Evolutionary conservation across 2,888 invertebrate genomes (phyloP), one percentile per base, ranked within the genome.

Genomic region (Drosophila kokeensis): DNA sequence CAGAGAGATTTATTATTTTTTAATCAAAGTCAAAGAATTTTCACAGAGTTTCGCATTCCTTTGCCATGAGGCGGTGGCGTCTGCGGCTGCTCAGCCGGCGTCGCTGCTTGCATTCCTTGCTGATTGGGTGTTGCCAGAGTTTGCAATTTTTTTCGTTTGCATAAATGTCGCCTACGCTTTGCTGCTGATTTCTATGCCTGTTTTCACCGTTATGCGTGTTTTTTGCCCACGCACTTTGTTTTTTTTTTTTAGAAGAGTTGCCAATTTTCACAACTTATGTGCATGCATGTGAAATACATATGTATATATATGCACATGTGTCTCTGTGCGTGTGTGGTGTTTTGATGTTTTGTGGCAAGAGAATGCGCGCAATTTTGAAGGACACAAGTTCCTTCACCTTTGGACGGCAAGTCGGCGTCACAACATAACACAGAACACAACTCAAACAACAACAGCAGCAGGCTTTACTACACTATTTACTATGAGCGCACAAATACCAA

Each of bases 331-430:
- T 54, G 34, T 57, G 45, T 68, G 30, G 58, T 65, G 63, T n/a
- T 36, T 36, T 54, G 18, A 13, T 42, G 55, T 55, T 53, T 67
- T 77, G 69, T 48, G 21, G 52, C 50, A 24, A 45, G 27, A 66
- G 73, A 85, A 76, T 86, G 87, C 85, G 90, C 87, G 79, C 84
- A 81, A 24, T 74, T 89, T 89, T 82, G 87, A 87, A 87, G 87
- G 87, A 87, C 87, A 89, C 75, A 67, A 90, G 87, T 90, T 87
- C 90, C 84, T 87, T 87, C 69, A 87, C 87, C 87, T 83, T 77
- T 81, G 38, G 45, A 21, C 2, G 36, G 36, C 59, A 79, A 75
- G 67, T 64, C 77, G 74, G 61, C 74, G 77, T 76, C 79, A 79
- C 57, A 76, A 64, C 69, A 74, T 38, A 77, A 54, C 75, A 57